Conservation (phyloP, 2,797 vertebrate genomes). For the Sebastes taczanowskii region DNA sequence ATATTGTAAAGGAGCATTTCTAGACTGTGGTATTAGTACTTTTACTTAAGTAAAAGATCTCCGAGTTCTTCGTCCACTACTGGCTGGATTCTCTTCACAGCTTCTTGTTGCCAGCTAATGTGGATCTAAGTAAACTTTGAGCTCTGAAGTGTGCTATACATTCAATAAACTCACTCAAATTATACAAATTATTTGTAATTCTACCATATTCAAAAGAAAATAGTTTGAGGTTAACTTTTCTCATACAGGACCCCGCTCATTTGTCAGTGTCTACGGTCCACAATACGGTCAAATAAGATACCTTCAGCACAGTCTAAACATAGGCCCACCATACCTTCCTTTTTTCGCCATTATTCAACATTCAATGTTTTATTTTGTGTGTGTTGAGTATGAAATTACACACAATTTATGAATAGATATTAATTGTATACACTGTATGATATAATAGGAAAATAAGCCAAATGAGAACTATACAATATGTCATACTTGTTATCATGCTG, state of each 20-base stretch:
- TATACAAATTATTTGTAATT: neutral
- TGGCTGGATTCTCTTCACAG: neutral
- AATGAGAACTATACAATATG: too few relatives aligned
- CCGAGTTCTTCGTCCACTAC: too few relatives aligned
- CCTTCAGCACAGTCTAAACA: neutral
- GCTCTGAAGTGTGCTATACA: neutral
- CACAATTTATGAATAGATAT: neutral
- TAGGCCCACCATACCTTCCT: neutral
- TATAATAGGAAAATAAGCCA: too few relatives aligned
- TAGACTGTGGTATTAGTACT: too few relatives aligned
- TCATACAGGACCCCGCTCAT: neutral
- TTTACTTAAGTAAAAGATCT: too few relatives aligned
- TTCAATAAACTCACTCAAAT: neutral
- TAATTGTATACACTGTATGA: neutral
- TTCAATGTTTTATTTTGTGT: neutral
- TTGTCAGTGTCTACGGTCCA: neutral
- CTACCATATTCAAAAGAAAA: neutral
- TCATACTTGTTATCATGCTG: slow-evolving; percentile 16
- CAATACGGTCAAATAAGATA: neutral
- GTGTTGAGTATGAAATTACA: neutral
- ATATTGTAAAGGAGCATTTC: too few relatives aligned
- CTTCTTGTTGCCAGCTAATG: neutral
- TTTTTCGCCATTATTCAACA: neutral
- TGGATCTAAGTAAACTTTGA: neutral
- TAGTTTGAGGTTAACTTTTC: neutral